Evolutionary conservation across 2,113 vertebrate species (phyloP).

Genomic region (human): GRCh38 chr18:62382501-62383000

Average conservation of each 20-base stretch:
- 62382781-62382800: neutral
- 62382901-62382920: neutral
- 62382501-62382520: neutral
- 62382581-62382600: neutral
- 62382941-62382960: neutral
- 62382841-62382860: neutral
- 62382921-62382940: neutral
- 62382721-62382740: neutral
- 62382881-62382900: neutral
- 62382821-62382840: neutral
- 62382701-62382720: neutral
- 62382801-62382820: too few relatives aligned
- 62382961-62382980: neutral
- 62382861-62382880: neutral
- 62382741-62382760: neutral
- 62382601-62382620: neutral
- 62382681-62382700: neutral
- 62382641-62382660: neutral
- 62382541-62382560: neutral
- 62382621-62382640: neutral
- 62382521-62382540: neutral
- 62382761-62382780: neutral
- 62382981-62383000: neutral
- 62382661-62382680: neutral
- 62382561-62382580: neutral